Base-by-base conservation (phyloP, 2,113 vertebrate genomes). In the Rhea pennata region DNA sequence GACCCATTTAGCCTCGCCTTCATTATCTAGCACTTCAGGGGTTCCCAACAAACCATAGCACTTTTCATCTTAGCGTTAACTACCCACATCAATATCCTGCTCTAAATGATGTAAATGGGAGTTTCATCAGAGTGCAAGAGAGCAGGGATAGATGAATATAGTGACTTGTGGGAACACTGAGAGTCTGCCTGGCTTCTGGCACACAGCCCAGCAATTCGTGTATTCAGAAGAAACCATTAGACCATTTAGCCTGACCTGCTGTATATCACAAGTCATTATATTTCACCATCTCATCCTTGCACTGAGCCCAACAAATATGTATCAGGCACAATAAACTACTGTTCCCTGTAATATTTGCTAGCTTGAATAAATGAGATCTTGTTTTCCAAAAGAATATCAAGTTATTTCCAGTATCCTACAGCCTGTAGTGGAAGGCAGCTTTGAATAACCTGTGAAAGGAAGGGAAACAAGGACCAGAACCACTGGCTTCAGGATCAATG, bases 141-240 rank as follows among this genome's bases (percentile, higher is more conserved):
- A 39, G 40, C 46, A 76, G 44, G 48, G 33, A 27, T 3, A 40
- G 74, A 82, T 27, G 84, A 87, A 85, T 72, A 72, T 9, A 80
- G 79, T 4, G 36, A 84, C 70, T 83, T 87, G 66, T 75, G 86
- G 92, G 84, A 94, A 91, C 36, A 73, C 53, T 53, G 91, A 88
- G 88, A 95, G 91, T 24, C 94, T 80, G 67, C 17, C 87, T 93
- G 94, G 82, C 90, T 94, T 92, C 88, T 95, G 93, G 95, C 92
- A 92, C n/a, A 12, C 12, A 85, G 91, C 91, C 94, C 77, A 93
- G 88, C 54, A 84, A 76, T 79, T 79, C 58, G 2, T 54, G 33
- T 70, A 73, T 82, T 87, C 66, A 82, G 65, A 65, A 73, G 58
- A 88, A 73, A 88, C 88, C 81, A 93, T 84, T 73, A 91, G 80